phyloP scores from a whole-genome alignment of 2,113 vertebrate genomes.

The Colossoma macropomum region DNA sequence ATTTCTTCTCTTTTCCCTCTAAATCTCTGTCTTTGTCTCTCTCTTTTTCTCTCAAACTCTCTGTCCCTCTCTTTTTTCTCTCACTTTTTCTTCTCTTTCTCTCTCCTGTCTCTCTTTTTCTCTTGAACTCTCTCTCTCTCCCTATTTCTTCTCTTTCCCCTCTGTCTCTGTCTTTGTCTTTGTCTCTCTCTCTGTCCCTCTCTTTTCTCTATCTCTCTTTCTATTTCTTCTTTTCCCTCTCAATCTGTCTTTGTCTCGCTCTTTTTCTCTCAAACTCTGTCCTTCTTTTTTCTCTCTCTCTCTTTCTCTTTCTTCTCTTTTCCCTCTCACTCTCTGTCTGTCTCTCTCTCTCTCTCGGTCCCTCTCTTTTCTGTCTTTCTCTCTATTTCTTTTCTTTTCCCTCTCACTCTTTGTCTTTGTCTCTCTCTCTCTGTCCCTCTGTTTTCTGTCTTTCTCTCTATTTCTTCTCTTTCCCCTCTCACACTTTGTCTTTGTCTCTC shows the following conservation, averaged over 20 bases:
- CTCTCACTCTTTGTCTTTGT: neutral
- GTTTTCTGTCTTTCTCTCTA: neutral
- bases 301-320: neutral
- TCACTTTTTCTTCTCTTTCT: neutral
- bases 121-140: neutral
- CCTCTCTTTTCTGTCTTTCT: neutral
- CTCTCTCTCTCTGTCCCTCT: constrained; percentile 56
- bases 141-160: constrained; percentile 43
- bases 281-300: neutral
- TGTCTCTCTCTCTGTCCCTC: constrained; percentile 48
- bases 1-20: neutral
- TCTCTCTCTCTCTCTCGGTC: neutral
- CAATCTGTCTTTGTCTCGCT: no score
- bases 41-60: constrained; percentile 57
- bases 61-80: constrained; percentile 25
- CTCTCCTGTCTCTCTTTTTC: neutral
- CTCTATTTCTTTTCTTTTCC: no score
- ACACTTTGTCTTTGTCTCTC: no score
- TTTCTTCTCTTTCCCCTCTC: no score
- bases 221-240: no score
- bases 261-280: no score
- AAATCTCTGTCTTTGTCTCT: neutral
- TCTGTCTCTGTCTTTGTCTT: constrained; percentile 62
- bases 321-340: neutral
- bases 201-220: no score